phyloP scores from a whole-genome alignment of 2,113 vertebrate genomes.

The Chauna torquata region DNA sequence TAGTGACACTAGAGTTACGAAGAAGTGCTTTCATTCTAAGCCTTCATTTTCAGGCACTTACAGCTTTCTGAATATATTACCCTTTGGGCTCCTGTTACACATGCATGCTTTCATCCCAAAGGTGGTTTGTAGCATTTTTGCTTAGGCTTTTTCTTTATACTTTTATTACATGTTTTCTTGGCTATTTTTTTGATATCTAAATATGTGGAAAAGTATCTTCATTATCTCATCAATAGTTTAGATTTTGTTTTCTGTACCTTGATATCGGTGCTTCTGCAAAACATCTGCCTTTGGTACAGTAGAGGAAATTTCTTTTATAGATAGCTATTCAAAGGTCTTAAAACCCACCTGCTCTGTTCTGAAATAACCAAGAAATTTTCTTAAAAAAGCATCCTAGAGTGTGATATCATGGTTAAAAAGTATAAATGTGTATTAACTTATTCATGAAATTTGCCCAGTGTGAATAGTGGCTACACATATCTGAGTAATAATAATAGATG shows the following conservation, averaged over 20 bases:
- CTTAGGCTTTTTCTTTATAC: not conserved
- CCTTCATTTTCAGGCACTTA: conserved; percentile 51
- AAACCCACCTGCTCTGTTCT: not conserved
- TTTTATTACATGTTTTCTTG: not conserved
- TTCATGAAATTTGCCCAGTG: not conserved
- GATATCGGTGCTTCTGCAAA: not conserved
- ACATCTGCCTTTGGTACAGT: not conserved
- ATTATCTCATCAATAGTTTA: not conserved
- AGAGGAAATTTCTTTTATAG: not conserved
- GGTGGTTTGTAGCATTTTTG: not conserved
- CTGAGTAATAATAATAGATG: not conserved
- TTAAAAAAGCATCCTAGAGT: not conserved
- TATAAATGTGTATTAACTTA: not conserved
- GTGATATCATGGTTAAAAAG: not conserved
- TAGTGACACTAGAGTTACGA: conserved; percentile 41
- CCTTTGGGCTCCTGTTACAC: conserved; percentile 30
- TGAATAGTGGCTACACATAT: not conserved
- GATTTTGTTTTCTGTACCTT: not conserved
- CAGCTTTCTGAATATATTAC: conserved; percentile 27
- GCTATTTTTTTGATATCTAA: not conserved
- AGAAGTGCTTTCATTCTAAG: conserved; percentile 27
- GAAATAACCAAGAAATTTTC: not conserved
- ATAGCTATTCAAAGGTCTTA: not conserved
- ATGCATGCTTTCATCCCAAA: conserved; percentile 12
- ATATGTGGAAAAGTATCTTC: not conserved